These are phyloP conservation scores for Microtus oregoni DNA, from an alignment of 2,113 vertebrate genomes.

Conservation along the genomic window DNA sequence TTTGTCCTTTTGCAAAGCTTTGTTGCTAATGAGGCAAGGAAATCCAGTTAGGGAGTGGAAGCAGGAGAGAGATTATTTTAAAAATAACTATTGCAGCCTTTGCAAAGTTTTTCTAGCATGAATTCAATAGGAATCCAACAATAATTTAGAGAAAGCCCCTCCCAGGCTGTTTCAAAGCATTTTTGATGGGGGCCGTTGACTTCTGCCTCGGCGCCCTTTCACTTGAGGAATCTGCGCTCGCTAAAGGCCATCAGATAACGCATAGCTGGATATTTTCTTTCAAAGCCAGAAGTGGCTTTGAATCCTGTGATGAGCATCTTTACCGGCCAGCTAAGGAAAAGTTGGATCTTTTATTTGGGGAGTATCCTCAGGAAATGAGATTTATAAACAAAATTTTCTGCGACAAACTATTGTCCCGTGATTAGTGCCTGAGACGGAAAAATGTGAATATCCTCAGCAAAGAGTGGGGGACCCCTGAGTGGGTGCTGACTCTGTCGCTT, in stretches of 20 bases:
- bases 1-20: conserved; percentile 50
- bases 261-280: conserved; percentile 20
- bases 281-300: conserved; percentile 51
- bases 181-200: conserved; percentile 62
- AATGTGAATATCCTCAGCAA: neutral
- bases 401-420: conserved; percentile 27
- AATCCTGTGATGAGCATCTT: conserved; percentile 27
- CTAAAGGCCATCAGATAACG: conserved; percentile 79
- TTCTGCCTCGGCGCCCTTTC: conserved; percentile 65
- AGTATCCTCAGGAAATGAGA: conserved; percentile 67
- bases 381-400: conserved; percentile 67
- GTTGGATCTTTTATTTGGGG: conserved; percentile 47
- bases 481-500: neutral
- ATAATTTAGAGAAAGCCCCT: conserved; percentile 55
- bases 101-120: conserved; percentile 50
- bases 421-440: neutral
- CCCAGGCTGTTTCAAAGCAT: conserved; percentile 54
- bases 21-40: conserved; percentile 41
- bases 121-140: conserved; percentile 68
- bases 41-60: conserved; percentile 43
- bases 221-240: conserved; percentile 60
- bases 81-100: conserved; percentile 68
- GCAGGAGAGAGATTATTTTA: conserved; percentile 48
- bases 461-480: neutral
- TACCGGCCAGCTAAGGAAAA: conserved; percentile 46